These are phyloP conservation scores for Synanthedon formicaeformis DNA, from an alignment of 2,888 invertebrate species.

Conservation along the genomic window DNA sequence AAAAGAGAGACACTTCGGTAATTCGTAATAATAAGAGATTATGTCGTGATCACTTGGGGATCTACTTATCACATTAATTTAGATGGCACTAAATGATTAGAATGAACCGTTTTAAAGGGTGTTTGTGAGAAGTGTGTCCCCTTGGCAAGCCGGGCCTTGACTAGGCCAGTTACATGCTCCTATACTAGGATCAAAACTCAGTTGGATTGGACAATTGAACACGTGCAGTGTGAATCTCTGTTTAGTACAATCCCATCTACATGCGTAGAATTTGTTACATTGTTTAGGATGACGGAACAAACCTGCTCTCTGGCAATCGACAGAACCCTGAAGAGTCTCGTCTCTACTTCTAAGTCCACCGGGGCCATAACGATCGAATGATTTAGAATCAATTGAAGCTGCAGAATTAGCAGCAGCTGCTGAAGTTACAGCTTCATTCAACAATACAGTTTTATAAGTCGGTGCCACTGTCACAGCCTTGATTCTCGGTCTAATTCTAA, in stretches of 20 bases:
- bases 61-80: slow-evolving; percentile 50
- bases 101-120: slow-evolving; percentile 29
- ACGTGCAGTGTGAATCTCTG: slow-evolving; percentile 80
- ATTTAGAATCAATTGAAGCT: slow-evolving; percentile 38
- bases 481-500: slow-evolving; percentile 42
- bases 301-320: slow-evolving; percentile 73
- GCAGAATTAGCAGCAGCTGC: slow-evolving; percentile 12
- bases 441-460: slow-evolving; percentile 48
- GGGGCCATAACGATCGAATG: slow-evolving; percentile 72
- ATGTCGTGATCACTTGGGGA: slow-evolving; percentile 33
- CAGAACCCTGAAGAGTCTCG: slow-evolving; percentile 71
- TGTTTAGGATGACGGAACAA: slow-evolving; percentile 79
- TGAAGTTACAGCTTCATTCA: slow-evolving; percentile 44
- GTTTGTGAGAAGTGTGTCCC: slow-evolving; percentile 75
- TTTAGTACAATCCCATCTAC: slow-evolving; percentile 83
- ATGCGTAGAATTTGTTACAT: slow-evolving; percentile 86
- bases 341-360: slow-evolving; percentile 72
- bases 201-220: slow-evolving; percentile 82
- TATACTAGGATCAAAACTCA: slow-evolving; percentile 79
- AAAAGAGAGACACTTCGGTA: slow-evolving; percentile 43
- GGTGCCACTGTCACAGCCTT: slow-evolving; percentile 54
- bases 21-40: slow-evolving; percentile 18
- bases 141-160: slow-evolving; percentile 81
- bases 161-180: slow-evolving; percentile 89
- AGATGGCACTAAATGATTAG: slow-evolving; percentile 56